Conservation (phyloP, 2,888 invertebrate species). For the Rhaphigaster nebulosa region DNA sequence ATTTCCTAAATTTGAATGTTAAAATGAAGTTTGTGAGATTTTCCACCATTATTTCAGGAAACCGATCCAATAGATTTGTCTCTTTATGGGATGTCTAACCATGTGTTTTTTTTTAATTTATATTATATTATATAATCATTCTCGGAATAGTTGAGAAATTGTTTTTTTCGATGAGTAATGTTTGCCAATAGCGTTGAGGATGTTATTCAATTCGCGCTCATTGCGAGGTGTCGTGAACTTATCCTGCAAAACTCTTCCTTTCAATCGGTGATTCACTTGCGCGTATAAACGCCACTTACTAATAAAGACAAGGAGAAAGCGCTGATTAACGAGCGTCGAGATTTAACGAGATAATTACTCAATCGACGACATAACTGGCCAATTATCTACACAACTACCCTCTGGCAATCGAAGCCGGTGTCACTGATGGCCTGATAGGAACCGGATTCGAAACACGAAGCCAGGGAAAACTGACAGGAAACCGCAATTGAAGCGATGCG, state of each 20-base stretch:
- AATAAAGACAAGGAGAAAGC: background rate
- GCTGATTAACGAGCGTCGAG: background rate
- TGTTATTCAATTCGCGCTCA: background rate
- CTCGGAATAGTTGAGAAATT: too few relatives aligned
- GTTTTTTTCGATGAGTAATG: too few relatives aligned
- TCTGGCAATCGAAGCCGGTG: background rate
- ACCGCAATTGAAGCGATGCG: slow-evolving; percentile 32
- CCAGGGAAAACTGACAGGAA: background rate
- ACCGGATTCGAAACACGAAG: background rate
- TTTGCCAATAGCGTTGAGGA: background rate
- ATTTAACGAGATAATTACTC: slow-evolving; percentile 2
- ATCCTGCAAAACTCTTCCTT: background rate
- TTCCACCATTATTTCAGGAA: background rate
- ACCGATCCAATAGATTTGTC: background rate
- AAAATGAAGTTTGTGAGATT: too few relatives aligned
- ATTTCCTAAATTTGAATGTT: too few relatives aligned
- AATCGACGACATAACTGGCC: background rate
- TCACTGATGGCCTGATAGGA: background rate
- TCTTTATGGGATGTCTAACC: too few relatives aligned
- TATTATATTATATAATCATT: too few relatives aligned
- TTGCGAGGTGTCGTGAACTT: background rate
- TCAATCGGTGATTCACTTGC: background rate
- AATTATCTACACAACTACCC: background rate
- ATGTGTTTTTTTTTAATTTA: too few relatives aligned
- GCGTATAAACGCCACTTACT: background rate